These are phyloP conservation scores for Tetropium fuscum DNA, from an alignment of 2,888 invertebrate genomes.

Conservation along the genomic window DNA sequence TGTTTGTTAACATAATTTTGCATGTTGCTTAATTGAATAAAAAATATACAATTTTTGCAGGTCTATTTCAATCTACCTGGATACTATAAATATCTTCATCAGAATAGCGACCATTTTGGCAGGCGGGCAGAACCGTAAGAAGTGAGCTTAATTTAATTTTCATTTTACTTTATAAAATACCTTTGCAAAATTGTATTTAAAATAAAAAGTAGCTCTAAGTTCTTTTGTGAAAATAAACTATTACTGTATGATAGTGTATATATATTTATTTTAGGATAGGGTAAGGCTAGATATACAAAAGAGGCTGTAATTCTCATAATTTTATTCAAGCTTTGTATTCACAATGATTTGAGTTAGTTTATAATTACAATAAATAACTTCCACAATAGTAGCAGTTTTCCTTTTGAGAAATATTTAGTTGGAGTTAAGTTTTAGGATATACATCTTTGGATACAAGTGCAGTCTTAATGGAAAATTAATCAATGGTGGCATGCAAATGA, in stretches of 20 bases:
- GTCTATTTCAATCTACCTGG: constrained; percentile 93
- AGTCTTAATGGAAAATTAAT: constrained; percentile 50
- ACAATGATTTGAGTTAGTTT: constrained; percentile 54
- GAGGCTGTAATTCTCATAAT: constrained; percentile 41
- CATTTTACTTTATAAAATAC: constrained; percentile 21
- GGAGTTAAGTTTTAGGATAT: constrained; percentile 36
- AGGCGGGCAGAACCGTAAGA: constrained; percentile 74
- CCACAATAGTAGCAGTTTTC: constrained; percentile 44
- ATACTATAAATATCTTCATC: constrained; percentile 96
- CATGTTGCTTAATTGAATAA: background rate
- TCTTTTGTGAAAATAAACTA: background rate
- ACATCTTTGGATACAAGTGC: constrained; percentile 57
- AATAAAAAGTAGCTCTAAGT: background rate
- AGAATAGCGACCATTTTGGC: constrained; percentile 91
- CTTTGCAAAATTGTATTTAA: constrained; percentile 5
- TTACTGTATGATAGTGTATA: constrained; percentile 33
- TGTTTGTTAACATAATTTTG: background rate
- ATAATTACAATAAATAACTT: constrained; percentile 54
- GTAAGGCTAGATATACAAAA: constrained; percentile 39
- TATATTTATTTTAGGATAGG: constrained; percentile 26
- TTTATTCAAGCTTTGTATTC: constrained; percentile 58
- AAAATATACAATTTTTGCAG: constrained; percentile 72
- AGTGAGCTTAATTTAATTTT: constrained; percentile 41
- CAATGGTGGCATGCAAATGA: constrained; percentile 41
- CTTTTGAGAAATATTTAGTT: constrained; percentile 37